These are phyloP conservation scores for Drosophila punjabiensis DNA, from an alignment of 1,140 invertebrate genomes.

Conservation along the genomic window DNA sequence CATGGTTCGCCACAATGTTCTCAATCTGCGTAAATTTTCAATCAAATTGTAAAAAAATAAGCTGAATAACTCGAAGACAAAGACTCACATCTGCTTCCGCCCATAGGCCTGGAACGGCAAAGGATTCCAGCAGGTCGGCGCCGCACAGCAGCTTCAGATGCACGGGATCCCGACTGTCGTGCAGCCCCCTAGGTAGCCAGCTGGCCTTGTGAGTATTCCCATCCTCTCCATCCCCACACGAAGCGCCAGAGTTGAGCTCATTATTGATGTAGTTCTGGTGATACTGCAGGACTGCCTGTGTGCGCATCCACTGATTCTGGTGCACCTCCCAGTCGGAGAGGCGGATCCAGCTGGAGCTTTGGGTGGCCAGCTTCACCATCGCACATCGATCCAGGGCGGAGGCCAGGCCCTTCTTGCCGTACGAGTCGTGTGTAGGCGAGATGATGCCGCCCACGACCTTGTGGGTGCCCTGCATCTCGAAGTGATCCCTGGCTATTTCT, in stretches of 20 bases:
- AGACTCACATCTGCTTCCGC: conserved; percentile 95
- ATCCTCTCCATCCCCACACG: conserved; percentile 70
- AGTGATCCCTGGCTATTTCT: conserved; percentile 96
- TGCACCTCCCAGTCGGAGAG: conserved; percentile 94
- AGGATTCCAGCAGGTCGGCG: conserved; percentile 96
- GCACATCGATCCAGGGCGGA: conserved; percentile 91
- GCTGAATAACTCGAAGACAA: not conserved
- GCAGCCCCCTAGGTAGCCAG: conserved; percentile 89
- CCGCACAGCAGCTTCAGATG: conserved; percentile 96
- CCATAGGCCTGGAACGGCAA: conserved; percentile 96
- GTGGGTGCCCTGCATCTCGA: conserved; percentile 91
- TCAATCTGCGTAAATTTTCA: conserved; percentile 89
- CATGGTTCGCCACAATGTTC: conserved; percentile 94
- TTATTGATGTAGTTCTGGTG: conserved; percentile 92
- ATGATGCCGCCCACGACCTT: conserved; percentile 95
- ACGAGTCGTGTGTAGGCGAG: conserved; percentile 97
- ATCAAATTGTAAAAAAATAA: not conserved
- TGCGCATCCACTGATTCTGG: conserved; percentile 93
- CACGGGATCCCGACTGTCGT: conserved; percentile 86
- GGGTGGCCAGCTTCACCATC: conserved; percentile 93
- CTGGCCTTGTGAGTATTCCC: conserved; percentile 84
- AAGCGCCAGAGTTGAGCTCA: conserved; percentile 86
- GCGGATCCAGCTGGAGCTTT: conserved; percentile 93
- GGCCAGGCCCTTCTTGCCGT: conserved; percentile 92
- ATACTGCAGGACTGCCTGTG: conserved; percentile 91